phyloP scores from a whole-genome alignment of 2,113 vertebrate species.

The Phrynosoma blainvillii region DNA sequence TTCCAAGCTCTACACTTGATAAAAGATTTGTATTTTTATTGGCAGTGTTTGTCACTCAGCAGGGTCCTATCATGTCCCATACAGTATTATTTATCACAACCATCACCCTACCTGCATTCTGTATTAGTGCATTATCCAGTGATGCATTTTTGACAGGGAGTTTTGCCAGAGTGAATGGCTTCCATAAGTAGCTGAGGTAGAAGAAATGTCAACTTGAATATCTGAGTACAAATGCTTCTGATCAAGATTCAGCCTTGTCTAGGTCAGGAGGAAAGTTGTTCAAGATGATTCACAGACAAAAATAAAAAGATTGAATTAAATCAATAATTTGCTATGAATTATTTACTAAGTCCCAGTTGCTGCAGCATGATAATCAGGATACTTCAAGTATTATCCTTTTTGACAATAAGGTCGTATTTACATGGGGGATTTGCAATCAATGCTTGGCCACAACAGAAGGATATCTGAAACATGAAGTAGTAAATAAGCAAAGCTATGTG shows the following conservation, averaged over 20 bases:
- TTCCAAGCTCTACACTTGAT: too few species aligned
- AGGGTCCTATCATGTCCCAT: background rate
- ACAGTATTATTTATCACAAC: background rate
- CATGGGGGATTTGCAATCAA: conserved; percentile 5
- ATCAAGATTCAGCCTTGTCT: conserved; percentile 12
- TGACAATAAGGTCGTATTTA: background rate
- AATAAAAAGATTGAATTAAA: conserved; percentile 13
- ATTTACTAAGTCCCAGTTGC: background rate
- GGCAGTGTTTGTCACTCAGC: background rate
- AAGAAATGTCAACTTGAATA: conserved; percentile 3
- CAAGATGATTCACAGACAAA: background rate
- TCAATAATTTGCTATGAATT: background rate
- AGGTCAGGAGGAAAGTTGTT: conserved; percentile 21
- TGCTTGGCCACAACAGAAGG: background rate
- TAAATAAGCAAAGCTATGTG: background rate
- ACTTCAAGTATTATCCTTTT: background rate
- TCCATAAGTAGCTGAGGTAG: background rate
- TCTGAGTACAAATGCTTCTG: conserved; percentile 22
- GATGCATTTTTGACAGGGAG: background rate
- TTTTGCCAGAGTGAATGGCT: background rate
- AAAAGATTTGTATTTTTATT: background rate
- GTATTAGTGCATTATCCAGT: background rate
- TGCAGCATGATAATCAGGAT: background rate
- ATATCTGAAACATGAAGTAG: background rate
- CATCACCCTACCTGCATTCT: background rate